Evolutionary conservation across 2,113 vertebrate species (phyloP).

Genomic region (Oxyura jamaicensis): DNA sequence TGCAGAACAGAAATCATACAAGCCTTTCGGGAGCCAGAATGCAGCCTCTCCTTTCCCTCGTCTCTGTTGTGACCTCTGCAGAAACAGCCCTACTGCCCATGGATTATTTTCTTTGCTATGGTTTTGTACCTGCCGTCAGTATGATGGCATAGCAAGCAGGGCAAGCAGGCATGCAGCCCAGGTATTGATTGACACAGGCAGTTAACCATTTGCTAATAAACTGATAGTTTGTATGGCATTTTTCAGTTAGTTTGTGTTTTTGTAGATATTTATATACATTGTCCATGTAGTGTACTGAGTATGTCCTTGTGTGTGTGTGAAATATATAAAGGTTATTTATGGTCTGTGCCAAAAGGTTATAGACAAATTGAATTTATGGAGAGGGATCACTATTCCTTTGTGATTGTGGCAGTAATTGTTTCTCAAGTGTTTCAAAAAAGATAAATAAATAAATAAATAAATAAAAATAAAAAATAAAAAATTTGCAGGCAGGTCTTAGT

Average conservation of each 20-base stretch:
- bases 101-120: neutral
- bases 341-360: neutral
- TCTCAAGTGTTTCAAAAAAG: neutral
- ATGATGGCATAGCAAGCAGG: fast-evolving
- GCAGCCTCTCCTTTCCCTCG: neutral
- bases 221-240: neutral
- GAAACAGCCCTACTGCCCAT: neutral
- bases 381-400: neutral
- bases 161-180: neutral
- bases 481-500: neutral
- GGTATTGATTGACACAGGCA: neutral
- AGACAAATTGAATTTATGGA: neutral
- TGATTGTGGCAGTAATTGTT: neutral
- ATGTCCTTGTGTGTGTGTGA: neutral
- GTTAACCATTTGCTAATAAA: neutral
- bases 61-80: neutral
- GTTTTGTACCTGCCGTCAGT: neutral
- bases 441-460: too few relatives aligned
- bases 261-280: neutral
- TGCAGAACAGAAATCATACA: neutral
- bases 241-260: neutral
- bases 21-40: neutral
- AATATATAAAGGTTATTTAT: slow-evolving; percentile 2
- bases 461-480: neutral
- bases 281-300: neutral